Conservation (phyloP, 2,888 invertebrate genomes). For the Trissonchulus sp. region DNA sequence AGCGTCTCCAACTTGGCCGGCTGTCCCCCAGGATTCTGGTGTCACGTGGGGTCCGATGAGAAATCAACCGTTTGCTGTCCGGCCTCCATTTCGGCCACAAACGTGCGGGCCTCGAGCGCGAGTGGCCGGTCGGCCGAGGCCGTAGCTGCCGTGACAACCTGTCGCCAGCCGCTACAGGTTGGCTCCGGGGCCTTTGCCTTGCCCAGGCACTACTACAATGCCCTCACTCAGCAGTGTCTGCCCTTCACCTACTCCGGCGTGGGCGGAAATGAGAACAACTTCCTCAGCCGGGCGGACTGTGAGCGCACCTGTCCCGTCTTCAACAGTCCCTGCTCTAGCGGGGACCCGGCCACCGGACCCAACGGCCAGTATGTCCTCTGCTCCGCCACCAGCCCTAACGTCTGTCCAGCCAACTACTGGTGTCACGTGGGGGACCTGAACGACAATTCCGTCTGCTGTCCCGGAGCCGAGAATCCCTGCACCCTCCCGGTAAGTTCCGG, state of each 20-base stretch:
- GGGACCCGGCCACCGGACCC: constrained; percentile 40
- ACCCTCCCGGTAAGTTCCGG: constrained; percentile 12
- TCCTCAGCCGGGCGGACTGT: constrained; percentile 33
- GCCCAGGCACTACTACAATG: constrained; percentile 35
- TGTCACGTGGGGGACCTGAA: constrained; percentile 31
- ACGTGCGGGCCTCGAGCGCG: neutral
- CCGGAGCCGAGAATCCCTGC: constrained; percentile 28
- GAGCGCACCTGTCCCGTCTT: constrained; percentile 34
- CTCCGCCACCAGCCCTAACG: constrained; percentile 27
- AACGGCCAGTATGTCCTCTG: constrained; percentile 30
- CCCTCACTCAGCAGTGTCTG: constrained; percentile 30
- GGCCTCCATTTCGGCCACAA: too few species aligned
- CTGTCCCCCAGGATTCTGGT: constrained; percentile 32
- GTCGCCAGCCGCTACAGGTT: constrained; percentile 41
- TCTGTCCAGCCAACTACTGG: constrained; percentile 32
- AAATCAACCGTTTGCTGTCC: constrained; percentile 48
- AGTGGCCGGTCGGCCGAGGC: neutral
- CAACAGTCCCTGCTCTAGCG: constrained; percentile 47
- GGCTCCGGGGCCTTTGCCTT: constrained; percentile 42
- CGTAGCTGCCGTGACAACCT: constrained; percentile 29
- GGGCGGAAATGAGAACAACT: constrained; percentile 35
- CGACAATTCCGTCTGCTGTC: constrained; percentile 30
- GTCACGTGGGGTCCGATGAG: constrained; percentile 36
- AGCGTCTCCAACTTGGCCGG: constrained; percentile 23
- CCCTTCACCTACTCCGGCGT: constrained; percentile 33